A percentile compares a stretch with the other conserved stretches of the same genome.
phyloP scores from a whole-genome alignment of 2,797 vertebrate genomes.

The Nannoperca obscura region DNA sequence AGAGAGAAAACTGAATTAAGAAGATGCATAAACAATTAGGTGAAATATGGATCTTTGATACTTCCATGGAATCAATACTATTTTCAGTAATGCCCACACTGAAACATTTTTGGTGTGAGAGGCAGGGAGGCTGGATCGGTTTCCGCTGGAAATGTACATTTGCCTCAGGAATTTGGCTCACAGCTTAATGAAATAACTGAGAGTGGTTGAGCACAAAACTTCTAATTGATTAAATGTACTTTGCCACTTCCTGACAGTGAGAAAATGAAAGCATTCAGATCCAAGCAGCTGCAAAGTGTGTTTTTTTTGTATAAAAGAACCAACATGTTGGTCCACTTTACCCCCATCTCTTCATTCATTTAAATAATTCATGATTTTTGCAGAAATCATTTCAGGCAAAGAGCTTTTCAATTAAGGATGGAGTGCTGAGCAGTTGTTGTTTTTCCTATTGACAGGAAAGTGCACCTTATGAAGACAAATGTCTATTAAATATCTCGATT shows the following conservation, averaged over 20 bases:
- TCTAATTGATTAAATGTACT: slow-evolving; percentile 54
- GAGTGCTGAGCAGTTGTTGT: slow-evolving; percentile 37
- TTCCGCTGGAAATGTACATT: slow-evolving; percentile 43
- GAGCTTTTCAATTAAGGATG: slow-evolving; percentile 79
- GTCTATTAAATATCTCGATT: slow-evolving; percentile 57
- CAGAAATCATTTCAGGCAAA: slow-evolving; percentile 75
- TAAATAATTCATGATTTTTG: slow-evolving; percentile 80
- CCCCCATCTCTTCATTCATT: slow-evolving; percentile 68
- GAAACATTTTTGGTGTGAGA: slow-evolving; percentile 9
- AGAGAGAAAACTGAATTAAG: slow-evolving; percentile 1
- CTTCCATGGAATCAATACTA: slow-evolving; percentile 32
- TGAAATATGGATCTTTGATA: slow-evolving; percentile 26
- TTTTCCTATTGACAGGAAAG: slow-evolving; percentile 53
- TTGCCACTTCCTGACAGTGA: slow-evolving; percentile 43
- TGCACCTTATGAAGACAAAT: slow-evolving; percentile 51
- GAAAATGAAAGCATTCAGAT: slow-evolving; percentile 30
- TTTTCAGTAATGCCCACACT: slow-evolving; percentile 25
- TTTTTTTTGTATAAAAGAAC: slow-evolving; percentile 60
- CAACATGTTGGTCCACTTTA: slow-evolving; percentile 65
- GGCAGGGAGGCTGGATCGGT: slow-evolving; percentile 22
- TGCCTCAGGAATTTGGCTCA: slow-evolving; percentile 21
- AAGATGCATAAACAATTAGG: slow-evolving; percentile 2
- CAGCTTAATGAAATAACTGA: slow-evolving; percentile 36
- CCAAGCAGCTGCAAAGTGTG: slow-evolving; percentile 24
- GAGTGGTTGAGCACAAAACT: neutral